Evolutionary conservation across 2,888 invertebrate species (phyloP).

Genomic region (Andrena marginata): DNA sequence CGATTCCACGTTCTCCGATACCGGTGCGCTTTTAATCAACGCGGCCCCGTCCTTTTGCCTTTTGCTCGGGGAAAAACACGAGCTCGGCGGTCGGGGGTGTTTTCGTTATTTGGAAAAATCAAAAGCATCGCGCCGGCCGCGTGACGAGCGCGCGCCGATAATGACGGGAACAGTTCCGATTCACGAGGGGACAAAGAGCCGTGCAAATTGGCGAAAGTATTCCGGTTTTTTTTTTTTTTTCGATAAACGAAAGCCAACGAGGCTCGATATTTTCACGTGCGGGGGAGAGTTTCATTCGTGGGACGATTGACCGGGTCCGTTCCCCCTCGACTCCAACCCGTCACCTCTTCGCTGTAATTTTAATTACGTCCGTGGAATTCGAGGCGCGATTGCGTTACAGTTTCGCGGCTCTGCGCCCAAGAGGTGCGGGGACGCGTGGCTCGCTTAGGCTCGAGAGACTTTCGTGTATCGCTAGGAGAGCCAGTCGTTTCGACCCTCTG

Average conservation of each 20-base stretch:
- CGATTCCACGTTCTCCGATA: background rate
- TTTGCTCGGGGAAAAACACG: background rate
- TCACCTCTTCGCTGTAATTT: constrained; percentile 38
- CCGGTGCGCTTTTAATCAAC: constrained; percentile 43
- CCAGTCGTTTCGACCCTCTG: constrained; percentile 1
- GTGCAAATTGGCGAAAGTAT: constrained; percentile 77
- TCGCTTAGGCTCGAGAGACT: too few species aligned
- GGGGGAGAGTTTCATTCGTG: too few species aligned
- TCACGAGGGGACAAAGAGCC: constrained; percentile 81
- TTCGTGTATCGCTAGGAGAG: background rate
- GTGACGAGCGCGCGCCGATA: constrained; percentile 80
- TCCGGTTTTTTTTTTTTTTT: constrained; percentile 70
- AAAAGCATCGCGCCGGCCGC: constrained; percentile 80
- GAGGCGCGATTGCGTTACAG: constrained; percentile 57
- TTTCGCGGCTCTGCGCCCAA: background rate
- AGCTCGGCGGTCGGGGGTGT: background rate
- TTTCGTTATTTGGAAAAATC: constrained; percentile 70
- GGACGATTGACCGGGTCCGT: constrained; percentile 47
- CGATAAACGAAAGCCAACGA: constrained; percentile 46
- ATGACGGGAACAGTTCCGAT: constrained; percentile 84
- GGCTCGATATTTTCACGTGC: constrained; percentile 33
- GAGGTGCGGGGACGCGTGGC: background rate
- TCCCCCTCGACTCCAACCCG: background rate
- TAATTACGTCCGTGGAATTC: constrained; percentile 57
- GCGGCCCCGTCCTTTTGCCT: background rate